Base-by-base conservation (phyloP, 2,113 vertebrate genomes). In the Microtus ochrogaster region DNA sequence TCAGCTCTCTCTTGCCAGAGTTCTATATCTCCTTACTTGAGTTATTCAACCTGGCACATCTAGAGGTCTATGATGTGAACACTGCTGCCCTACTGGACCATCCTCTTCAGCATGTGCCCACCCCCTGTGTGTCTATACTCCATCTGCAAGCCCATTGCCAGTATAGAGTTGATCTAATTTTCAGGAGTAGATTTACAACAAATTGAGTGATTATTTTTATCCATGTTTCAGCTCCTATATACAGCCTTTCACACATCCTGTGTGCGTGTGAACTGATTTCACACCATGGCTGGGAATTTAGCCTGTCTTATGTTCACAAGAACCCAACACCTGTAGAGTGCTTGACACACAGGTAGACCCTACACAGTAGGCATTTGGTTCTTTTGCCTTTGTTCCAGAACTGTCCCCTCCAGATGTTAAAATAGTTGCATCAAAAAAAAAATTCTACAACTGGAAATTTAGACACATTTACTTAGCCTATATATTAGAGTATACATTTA, bases 381-480 rank as follows among this genome's bases (percentile, higher is more conserved):
- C 55, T 79, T 89, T 83, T 84, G 30, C 68, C 41, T 96, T 10
- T 3, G 63, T 87, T 66, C 47, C 33, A n/a, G 91, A 63, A 26
- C 26, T 77, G 65, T 87, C 17, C 22, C 85, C 68, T 90, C 24
- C 4, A 70, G 63, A 81, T 74, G 72, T 86, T 96, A 95, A 92
- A 92, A 90, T 96, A 91, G 91, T 79, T 5, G 2, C n/a, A 83
- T 90, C 90, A 41, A 91, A 90, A 65, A 91, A 65, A 86, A 10
- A 49, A 12, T 94, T 87, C 44, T 30, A 0, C 70, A 28, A 84
- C 68, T 47, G 36, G 83, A 77, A 86, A 68, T 78, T 24, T 83
- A 78, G 86, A 39, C 79, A 22, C 82, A 47, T 95, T 73, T 95
- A 33, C 24, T 70, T 84, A 82, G 68, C 19, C 70, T 79, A 84